Base-by-base conservation (phyloP, 2,888 invertebrate species). In the Dysmachus trigonus region DNA sequence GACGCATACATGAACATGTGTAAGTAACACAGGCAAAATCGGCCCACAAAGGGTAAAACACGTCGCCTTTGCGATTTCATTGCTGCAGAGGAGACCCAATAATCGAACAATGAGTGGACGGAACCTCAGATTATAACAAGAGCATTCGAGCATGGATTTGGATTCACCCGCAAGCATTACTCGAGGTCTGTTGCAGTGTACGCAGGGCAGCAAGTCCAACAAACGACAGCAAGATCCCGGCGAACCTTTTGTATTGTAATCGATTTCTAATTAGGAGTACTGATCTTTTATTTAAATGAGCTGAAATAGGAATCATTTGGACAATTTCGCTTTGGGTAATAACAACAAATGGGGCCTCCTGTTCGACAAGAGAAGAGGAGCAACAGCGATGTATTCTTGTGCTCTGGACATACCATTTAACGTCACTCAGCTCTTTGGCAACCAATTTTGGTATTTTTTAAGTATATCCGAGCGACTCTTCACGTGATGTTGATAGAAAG, bases 1-100 rank as follows among this genome's bases (percentile, higher is more conserved):
- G 85, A 87, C 87, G 85, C 87, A 87, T 85, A 87, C 87, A 85
- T 74, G 81, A 87, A 87, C 87, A 87, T 87, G 85, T 87, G 87
- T 87, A 85, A 87, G 85, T 85, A 87, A 87, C 87, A 85, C 87
- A 87, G 18, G 31, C 30, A 10, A 62, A 82, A 53, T 82, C 82
- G 38, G 33, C 13, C n/a, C 38, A 71, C 53, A 71, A 81, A 53
- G 30, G 47, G 47, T 30, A 47, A 81, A 41, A 81, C 77, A 41
- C 33, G 77, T 41, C 35, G 33, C 30, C n/a, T 41, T 82, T 35
- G 53, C 71, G 35, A 53, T 62, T 62, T 13, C 53, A 33, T 33
- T 62, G 33, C 62, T 62, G 13, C 53, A 33, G 22, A 85, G 81
- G 74, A 85, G 74, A 62, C 41, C 74, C 79, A 79, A 79, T 87